Percentiles rank a stretch among this genome's conserved stretches.
Evolutionary conservation across 2,888 invertebrate species (phyloP).

Genomic region (Latrodectus hesperus): DNA sequence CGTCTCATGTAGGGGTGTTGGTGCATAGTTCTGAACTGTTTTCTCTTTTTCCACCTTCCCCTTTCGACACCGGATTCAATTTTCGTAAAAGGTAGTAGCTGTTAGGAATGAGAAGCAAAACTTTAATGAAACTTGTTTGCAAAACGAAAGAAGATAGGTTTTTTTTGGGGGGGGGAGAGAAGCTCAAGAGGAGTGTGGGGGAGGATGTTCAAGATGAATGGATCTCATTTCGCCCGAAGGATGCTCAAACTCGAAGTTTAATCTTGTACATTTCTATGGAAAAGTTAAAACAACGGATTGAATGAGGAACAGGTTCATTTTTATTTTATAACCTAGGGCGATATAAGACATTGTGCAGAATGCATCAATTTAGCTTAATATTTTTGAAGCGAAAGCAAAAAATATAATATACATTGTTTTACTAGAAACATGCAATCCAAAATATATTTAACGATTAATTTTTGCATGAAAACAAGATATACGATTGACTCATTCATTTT

Average conservation of each 20-base stretch:
- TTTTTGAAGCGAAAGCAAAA: too few relatives aligned
- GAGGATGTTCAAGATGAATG: background rate
- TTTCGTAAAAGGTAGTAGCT: conserved; percentile 17
- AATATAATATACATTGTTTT: too few relatives aligned
- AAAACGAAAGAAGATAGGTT: background rate
- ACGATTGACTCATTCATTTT: too few relatives aligned
- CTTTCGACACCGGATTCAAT: conserved; percentile 49
- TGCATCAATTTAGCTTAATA: too few relatives aligned
- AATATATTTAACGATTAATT: too few relatives aligned
- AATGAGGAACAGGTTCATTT: too few relatives aligned
- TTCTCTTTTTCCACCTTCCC: background rate
- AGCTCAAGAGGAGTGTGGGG: background rate
- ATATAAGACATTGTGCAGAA: too few relatives aligned
- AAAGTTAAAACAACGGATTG: too few relatives aligned
- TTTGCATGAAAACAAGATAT: too few relatives aligned
- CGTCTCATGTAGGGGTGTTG: background rate
- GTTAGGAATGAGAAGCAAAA: conserved; percentile 2
- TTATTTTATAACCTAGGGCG: too few relatives aligned
- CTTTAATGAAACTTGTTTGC: conserved; percentile 51
- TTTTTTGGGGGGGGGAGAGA: background rate
- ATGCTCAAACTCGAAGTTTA: background rate
- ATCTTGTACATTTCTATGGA: background rate
- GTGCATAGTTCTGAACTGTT: background rate
- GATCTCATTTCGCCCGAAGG: background rate
- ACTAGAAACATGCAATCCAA: too few relatives aligned